These are phyloP conservation scores for Psilanteris sp. DNA, from an alignment of 1,140 invertebrate genomes.

Conservation along the genomic window DNA sequence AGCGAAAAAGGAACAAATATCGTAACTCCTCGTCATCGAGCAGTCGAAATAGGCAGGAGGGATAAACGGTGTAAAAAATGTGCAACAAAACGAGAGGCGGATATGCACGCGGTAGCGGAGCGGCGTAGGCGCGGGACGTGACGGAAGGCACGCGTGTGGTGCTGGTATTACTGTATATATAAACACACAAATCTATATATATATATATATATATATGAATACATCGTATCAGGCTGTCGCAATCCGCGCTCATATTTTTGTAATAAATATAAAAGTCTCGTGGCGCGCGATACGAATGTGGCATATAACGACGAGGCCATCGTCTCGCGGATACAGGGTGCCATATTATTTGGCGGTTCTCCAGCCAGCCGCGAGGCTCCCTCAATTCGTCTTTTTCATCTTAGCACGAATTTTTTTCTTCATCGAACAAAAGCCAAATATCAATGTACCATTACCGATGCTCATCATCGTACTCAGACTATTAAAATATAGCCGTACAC, in stretches of 20 bases:
- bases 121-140: conserved; percentile 30
- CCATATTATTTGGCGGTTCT: conserved; percentile 60
- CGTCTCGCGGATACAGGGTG: conserved; percentile 43
- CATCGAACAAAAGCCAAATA: conserved; percentile 63
- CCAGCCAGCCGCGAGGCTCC: conserved; percentile 57
- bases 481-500: conserved; percentile 31
- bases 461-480: conserved; percentile 31
- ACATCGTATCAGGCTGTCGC: conserved; percentile 27
- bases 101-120: conserved; percentile 25
- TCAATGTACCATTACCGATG: conserved; percentile 53
- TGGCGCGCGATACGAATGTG: conserved; percentile 34
- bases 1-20: too few species aligned
- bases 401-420: conserved; percentile 60
- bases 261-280: conserved; percentile 64
- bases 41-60: too few species aligned
- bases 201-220: too few species aligned
- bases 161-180: conserved; percentile 18
- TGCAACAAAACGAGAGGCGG: conserved; percentile 20
- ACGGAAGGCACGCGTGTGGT: conserved; percentile 45
- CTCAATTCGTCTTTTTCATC: conserved; percentile 63
- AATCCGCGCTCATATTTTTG: conserved; percentile 58
- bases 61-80: conserved; percentile 30
- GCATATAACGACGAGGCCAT: conserved; percentile 17
- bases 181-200: too few species aligned
- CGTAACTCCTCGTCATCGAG: too few species aligned